Percentiles rank a stretch among this genome's conserved stretches.
Conservation (phyloP, 2,888 invertebrate species). For the Papilio demoleus region DNA sequence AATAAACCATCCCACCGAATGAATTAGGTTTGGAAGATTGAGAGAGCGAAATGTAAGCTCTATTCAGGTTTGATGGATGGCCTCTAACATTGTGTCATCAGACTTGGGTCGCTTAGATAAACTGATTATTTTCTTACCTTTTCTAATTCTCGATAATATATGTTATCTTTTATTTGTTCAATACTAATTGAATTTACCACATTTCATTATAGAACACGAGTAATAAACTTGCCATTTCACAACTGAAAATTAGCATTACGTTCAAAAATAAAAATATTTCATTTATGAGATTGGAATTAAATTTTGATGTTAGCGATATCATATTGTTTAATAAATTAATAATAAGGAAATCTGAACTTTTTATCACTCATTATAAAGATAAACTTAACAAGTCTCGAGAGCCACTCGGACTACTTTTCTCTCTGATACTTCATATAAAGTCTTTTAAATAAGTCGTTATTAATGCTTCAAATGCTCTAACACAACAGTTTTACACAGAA, state of each 20-base stretch:
- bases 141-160: slow-evolving; percentile 2
- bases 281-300: too few species aligned
- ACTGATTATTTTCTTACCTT: slow-evolving; percentile 19
- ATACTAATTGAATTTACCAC: slow-evolving; percentile 2
- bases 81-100: slow-evolving; percentile 32
- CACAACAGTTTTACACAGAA: not conserved
- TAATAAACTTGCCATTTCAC: not conserved
- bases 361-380: slow-evolving; percentile 3
- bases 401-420: not conserved
- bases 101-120: slow-evolving; percentile 23
- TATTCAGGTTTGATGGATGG: slow-evolving; percentile 35
- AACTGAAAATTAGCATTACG: not conserved
- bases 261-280: not conserved
- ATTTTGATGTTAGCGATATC: too few species aligned
- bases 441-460: not conserved
- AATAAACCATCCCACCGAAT: slow-evolving; percentile 33
- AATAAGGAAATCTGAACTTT: not conserved
- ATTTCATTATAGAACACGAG: not conserved
- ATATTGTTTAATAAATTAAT: too few species aligned
- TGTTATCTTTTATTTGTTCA: not conserved
- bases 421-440: not conserved
- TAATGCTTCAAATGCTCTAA: not conserved
- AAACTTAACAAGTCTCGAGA: not conserved
- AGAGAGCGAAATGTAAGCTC: slow-evolving; percentile 36
- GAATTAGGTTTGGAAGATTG: slow-evolving; percentile 37